Conservation (phyloP, 2,888 invertebrate genomes). For the Sinhomidia bicolor region DNA sequence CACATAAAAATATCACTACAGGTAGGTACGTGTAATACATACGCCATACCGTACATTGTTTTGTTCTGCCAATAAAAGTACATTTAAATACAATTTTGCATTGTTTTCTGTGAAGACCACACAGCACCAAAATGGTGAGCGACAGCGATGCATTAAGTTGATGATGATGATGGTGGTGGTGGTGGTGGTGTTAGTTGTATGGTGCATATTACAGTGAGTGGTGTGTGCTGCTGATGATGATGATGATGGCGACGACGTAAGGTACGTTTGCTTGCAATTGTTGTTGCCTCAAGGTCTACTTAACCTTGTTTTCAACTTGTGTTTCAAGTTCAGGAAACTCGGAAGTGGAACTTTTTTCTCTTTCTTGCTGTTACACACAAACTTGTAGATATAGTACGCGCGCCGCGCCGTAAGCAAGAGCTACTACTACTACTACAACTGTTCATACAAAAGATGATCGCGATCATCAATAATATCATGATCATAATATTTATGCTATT, state of each 20-base stretch:
- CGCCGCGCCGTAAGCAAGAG: no score
- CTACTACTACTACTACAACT: no score
- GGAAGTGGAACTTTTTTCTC: slow-evolving; percentile 71
- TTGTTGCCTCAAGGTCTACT: slow-evolving; percentile 72
- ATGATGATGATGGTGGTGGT: neutral
- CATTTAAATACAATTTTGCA: neutral
- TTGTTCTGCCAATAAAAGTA: neutral
- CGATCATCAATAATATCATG: neutral
- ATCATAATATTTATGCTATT: neutral
- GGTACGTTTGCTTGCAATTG: slow-evolving; percentile 66
- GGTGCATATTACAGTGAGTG: no score
- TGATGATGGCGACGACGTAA: slow-evolving; percentile 49
- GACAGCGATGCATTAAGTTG: slow-evolving; percentile 6
- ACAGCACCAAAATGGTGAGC: slow-evolving; percentile 8
- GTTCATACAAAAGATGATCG: no score
- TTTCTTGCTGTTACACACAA: slow-evolving; percentile 25
- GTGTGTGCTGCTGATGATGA: neutral
- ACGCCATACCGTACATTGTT: neutral
- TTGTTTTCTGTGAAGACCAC: slow-evolving; percentile 20
- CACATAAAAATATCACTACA: neutral
- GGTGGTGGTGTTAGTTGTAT: neutral
- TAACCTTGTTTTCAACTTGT: slow-evolving; percentile 72
- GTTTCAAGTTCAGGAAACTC: slow-evolving; percentile 74
- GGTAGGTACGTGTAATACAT: neutral
- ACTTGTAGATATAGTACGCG: no score